Percentiles rank a stretch among this genome's conserved stretches.
Conservation (phyloP, 2,888 invertebrate genomes). For the Phanerotoma sp. region DNA sequence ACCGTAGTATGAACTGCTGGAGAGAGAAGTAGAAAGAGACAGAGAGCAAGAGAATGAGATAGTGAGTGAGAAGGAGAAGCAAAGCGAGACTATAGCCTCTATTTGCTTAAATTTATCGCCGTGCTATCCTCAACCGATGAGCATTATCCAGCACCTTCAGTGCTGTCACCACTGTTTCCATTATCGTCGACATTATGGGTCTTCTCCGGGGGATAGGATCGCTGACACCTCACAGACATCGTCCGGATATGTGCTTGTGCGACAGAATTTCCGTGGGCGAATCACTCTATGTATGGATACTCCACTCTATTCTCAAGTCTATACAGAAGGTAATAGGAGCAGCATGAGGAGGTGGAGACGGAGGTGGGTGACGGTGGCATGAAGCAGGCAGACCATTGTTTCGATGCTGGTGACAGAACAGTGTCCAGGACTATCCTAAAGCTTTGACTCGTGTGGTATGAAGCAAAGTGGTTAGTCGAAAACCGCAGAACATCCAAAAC, state of each 20-base stretch:
- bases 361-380: too few species aligned
- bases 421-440: background rate
- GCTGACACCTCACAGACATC: constrained; percentile 14
- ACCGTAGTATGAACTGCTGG: background rate
- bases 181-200: constrained; percentile 20
- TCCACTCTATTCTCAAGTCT: background rate
- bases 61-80: background rate
- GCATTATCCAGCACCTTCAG: constrained; percentile 15
- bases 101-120: constrained; percentile 23
- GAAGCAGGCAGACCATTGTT: background rate
- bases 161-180: constrained; percentile 21
- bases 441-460: too few species aligned
- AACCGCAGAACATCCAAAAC: background rate
- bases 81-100: background rate
- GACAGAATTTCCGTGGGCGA: background rate
- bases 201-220: constrained; percentile 16
- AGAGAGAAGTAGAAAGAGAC: background rate
- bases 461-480: too few species aligned
- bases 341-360: too few species aligned
- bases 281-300: too few species aligned
- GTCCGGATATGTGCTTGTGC: background rate
- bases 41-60: background rate
- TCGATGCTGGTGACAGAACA: background rate
- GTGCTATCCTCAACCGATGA: constrained; percentile 18
- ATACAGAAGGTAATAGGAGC: background rate